Percentiles rank a stretch among this genome's conserved stretches.
These are phyloP conservation scores for Actinia equina DNA, from an alignment of 64 coral and sea anemone species.

Conservation along the genomic window DNA sequence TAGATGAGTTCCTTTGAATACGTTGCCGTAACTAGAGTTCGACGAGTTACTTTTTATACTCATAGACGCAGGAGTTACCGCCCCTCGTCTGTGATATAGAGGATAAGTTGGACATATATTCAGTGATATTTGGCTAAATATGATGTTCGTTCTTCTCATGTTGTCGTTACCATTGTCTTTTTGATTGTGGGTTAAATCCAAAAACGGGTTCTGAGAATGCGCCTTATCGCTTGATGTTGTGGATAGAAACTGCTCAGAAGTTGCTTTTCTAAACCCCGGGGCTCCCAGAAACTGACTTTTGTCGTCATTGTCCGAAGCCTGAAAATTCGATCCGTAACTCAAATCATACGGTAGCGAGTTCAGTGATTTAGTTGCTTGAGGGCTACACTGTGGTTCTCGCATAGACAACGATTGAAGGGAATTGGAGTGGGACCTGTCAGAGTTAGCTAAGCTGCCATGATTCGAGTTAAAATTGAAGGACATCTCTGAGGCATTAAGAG, in stretches of 20 bases:
- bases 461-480: conserved; percentile 59
- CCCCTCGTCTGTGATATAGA: conserved; percentile 71
- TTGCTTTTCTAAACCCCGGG: neutral
- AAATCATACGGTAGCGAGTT: conserved; percentile 41
- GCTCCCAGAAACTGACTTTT: neutral
- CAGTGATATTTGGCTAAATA: conserved; percentile 3
- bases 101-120: conserved; percentile 33
- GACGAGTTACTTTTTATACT: conserved; percentile 87
- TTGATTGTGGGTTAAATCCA: neutral
- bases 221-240: neutral
- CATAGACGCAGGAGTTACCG: conserved; percentile 78
- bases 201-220: neutral
- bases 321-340: conserved; percentile 24
- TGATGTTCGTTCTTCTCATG: conserved; percentile 2
- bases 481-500: conserved; percentile 67
- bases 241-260: neutral
- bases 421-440: conserved; percentile 41
- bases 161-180: neutral
- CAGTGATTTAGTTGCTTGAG: conserved; percentile 29
- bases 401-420: conserved; percentile 66
- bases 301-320: neutral
- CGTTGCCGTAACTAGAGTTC: conserved; percentile 61
- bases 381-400: conserved; percentile 27
- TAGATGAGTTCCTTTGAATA: conserved; percentile 48
- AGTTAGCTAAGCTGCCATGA: conserved; percentile 22